These are phyloP conservation scores for Diploscapter pachys DNA, from an alignment of 1,140 invertebrate species.

Conservation along the genomic window DNA sequence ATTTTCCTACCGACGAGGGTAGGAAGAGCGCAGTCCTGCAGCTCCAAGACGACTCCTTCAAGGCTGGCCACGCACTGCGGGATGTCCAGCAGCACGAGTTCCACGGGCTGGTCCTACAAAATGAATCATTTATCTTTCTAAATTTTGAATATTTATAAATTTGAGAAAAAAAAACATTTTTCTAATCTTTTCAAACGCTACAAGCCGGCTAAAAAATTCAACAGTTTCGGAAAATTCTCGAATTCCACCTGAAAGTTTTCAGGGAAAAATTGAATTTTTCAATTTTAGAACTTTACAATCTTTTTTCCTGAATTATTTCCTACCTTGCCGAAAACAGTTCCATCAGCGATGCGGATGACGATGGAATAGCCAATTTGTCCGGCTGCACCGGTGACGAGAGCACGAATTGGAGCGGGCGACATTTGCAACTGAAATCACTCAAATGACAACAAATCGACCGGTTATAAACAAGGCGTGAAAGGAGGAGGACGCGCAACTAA, in stretches of 20 bases:
- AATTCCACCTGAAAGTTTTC: no score
- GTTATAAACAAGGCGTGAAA: no score
- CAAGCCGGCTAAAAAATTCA: no score
- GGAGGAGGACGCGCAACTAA: no score
- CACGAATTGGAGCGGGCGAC: constrained; percentile 67
- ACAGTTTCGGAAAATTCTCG: no score
- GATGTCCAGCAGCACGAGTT: constrained; percentile 89
- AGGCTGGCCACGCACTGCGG: constrained; percentile 87
- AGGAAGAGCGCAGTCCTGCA: constrained; percentile 91
- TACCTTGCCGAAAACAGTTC: constrained; percentile 67
- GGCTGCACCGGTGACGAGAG: constrained; percentile 93
- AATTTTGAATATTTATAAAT: not conserved
- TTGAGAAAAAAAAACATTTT: not conserved
- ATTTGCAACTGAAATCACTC: constrained; percentile 8
- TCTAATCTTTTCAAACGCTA: no score
- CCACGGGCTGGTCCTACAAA: constrained; percentile 68
- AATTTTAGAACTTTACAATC: constrained; percentile 1
- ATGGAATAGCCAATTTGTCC: constrained; percentile 94
- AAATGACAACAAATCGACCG: not conserved
- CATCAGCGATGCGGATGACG: constrained; percentile 74
- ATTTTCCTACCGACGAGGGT: constrained; percentile 59
- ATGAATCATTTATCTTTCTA: not conserved
- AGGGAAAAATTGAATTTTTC: not conserved
- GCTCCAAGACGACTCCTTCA: constrained; percentile 93
- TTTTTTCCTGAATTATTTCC: not conserved